Conservation (phyloP, 2,888 invertebrate species). For the Elysia crispata region DNA sequence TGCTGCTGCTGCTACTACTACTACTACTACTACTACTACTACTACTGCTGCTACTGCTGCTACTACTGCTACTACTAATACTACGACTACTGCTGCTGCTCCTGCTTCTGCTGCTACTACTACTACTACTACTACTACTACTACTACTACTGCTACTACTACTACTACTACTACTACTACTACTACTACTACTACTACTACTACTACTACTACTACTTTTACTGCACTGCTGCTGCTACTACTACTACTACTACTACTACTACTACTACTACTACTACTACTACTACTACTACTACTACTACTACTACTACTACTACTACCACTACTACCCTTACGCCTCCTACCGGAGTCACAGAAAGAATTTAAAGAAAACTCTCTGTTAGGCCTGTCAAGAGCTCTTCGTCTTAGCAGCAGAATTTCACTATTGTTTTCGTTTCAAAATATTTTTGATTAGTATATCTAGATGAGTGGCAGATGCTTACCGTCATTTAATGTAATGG, state of each 20-base stretch:
- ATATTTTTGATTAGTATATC: too few species aligned
- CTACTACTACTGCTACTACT: constrained; percentile 41
- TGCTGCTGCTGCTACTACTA: constrained; percentile 48
- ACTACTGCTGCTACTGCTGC: not conserved
- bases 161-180: constrained; percentile 47
- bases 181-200: constrained; percentile 49
- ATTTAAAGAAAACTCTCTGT: too few species aligned
- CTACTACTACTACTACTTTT: constrained; percentile 47
- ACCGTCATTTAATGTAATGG: too few species aligned
- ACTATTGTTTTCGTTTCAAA: too few species aligned
- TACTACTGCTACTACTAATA: constrained; percentile 20
- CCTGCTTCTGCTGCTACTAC: too few species aligned
- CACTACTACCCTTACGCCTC: too few species aligned
- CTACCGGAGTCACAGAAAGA: too few species aligned
- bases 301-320: too few species aligned
- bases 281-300: constrained; percentile 24
- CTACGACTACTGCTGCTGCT: too few species aligned
- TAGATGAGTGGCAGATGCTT: too few species aligned
- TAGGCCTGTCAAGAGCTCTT: too few species aligned
- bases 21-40: constrained; percentile 35
- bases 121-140: constrained; percentile 24
- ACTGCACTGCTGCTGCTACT: constrained; percentile 33
- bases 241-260: constrained; percentile 50
- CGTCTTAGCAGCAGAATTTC: too few species aligned
- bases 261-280: constrained; percentile 50